phyloP scores from a whole-genome alignment of 1,140 invertebrate genomes.

The Sitodiplosis mosellana region DNA sequence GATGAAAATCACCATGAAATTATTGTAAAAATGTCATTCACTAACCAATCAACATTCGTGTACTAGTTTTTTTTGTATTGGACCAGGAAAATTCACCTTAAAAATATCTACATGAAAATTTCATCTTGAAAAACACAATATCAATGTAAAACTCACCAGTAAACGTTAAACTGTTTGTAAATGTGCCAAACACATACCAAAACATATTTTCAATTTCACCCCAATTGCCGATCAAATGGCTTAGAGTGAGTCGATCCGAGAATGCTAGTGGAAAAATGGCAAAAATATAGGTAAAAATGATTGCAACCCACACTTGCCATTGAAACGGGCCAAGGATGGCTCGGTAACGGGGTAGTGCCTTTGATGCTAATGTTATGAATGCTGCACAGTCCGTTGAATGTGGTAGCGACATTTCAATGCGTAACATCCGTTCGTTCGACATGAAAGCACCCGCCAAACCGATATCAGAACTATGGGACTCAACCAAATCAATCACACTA shows the following conservation, averaged over 20 bases:
- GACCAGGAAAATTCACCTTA: constrained; percentile 47
- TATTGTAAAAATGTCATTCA: background rate
- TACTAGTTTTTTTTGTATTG: constrained; percentile 43
- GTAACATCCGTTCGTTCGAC: constrained; percentile 30
- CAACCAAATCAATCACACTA: constrained; percentile 31
- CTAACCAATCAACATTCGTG: constrained; percentile 45
- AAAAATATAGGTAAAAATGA: constrained; percentile 47
- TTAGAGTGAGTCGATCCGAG: constrained; percentile 42
- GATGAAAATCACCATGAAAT: background rate
- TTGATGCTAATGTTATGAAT: constrained; percentile 52
- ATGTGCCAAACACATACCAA: constrained; percentile 64
- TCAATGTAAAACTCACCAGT: constrained; percentile 40
- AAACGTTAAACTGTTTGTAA: constrained; percentile 59
- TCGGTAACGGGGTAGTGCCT: constrained; percentile 51
- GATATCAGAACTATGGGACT: constrained; percentile 31
- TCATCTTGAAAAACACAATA: too few species aligned
- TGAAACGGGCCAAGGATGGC: constrained; percentile 66
- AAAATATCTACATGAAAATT: too few species aligned
- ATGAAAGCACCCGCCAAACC: constrained; percentile 47
- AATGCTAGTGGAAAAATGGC: constrained; percentile 49
- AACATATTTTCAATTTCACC: constrained; percentile 55
- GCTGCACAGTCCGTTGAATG: constrained; percentile 51
- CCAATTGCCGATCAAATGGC: constrained; percentile 39
- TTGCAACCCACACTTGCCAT: constrained; percentile 51
- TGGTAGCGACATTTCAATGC: constrained; percentile 35